Evolutionary conservation across 2,797 vertebrate genomes (phyloP).

Genomic region (Myiotriccus ornatus): DNA sequence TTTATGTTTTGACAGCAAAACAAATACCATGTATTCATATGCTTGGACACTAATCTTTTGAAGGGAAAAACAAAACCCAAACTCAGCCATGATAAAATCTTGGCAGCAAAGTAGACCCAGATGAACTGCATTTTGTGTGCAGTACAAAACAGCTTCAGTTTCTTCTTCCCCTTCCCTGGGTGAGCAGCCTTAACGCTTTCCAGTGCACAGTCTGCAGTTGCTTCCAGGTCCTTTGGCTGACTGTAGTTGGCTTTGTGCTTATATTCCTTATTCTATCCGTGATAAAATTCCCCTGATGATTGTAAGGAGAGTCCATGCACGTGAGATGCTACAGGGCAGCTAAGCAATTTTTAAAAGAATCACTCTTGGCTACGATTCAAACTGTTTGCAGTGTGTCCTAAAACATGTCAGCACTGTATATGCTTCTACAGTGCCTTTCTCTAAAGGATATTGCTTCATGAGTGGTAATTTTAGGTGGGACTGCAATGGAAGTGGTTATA

Average conservation of each 20-base stretch:
- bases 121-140: conserved; percentile 52
- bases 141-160: conserved; percentile 36
- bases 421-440: neutral
- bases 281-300: neutral
- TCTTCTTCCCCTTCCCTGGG: conserved; percentile 8
- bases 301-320: neutral
- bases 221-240: neutral
- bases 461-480: neutral
- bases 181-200: neutral
- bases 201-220: neutral
- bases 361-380: neutral
- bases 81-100: conserved; percentile 49
- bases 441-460: neutral
- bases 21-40: conserved; percentile 39
- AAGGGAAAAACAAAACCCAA: conserved; percentile 52
- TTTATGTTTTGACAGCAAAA: conserved; percentile 48
- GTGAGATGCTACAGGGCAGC: neutral
- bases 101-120: conserved; percentile 45
- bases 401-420: neutral
- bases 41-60: conserved; percentile 47
- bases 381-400: neutral
- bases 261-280: neutral
- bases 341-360: neutral
- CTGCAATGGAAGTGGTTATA: neutral
- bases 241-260: neutral